Evolutionary conservation across 2,113 vertebrate genomes (phyloP), one percentile per base, ranked within the genome.

Genomic region (Atractosteus spatula): DNA sequence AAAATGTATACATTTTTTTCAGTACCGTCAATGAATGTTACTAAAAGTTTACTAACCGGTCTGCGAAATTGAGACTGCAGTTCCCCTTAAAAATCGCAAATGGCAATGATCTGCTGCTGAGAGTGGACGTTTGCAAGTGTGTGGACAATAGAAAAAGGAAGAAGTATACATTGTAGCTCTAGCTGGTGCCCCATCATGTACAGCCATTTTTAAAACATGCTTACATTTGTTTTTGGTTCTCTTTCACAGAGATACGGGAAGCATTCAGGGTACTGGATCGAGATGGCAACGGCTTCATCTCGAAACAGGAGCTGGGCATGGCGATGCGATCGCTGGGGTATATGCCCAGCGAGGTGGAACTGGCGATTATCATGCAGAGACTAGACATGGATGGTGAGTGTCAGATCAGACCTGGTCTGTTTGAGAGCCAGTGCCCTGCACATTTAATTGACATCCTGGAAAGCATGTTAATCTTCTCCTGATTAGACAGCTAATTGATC

Each of bases 291-390:
- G 97, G 97, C 71, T 99, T 98, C 89, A 99, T 99, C 83, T 99
- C 97, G 83, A 99, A 99, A 85, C 97, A 99, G 89, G 97, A 99
- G 89, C 92, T 99, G 88, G 97, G 97, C 17, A 99, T 98, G 97
- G 97, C 97, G 71, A 99, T 99, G 97, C 94, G 97, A 61, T 99
- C 97, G 0, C 81, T 99, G 92, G 97, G 97, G 41, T 96, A 99
- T 89, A 99, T 99, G 97, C 97, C 97, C 64, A 99, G 97, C 0
- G 97, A 99, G 84, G 97, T 99, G 88, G 97, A 99, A 84, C 89
- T 99, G 84, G 97, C 97, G 12, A 99, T 99, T 85, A 99, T 99
- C 89, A 99, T 99, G 97, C 97, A 99, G 80, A 94, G 97, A 77
- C 86, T 99, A 66, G 97, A 99, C 89, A 99, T 99, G 97, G 97